Base-by-base conservation (phyloP, 2,888 invertebrate genomes). In the Yponomeuta evonymella region DNA sequence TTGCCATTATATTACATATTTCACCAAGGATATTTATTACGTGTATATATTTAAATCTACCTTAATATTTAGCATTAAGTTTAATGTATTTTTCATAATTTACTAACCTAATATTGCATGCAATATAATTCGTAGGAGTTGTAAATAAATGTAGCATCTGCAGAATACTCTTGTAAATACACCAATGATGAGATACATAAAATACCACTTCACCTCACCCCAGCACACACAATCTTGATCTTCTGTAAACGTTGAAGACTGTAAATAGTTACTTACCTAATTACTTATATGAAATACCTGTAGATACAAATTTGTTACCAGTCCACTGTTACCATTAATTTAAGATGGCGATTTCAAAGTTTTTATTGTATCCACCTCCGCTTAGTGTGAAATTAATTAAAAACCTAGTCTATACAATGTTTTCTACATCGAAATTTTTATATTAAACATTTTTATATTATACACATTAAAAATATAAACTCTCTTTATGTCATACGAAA, bases 1-100 rank as follows among this genome's bases (percentile, higher is more conserved):
- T 91, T 92, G 92, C 92, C 91, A 91, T 91, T 85, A 84, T 85
- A 36, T 67, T 67, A 70, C 12, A 83, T 84, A 84, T 85, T 88
- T 90, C 89, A 87, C 87, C 88, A 90, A 88, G 86, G 86, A 86
- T 90, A 90, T 91, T 90, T 90, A 89, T 90, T 85, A 83, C 81
- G 79, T 87, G 86, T 87, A 88, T 87, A 87, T 87, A 84, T 86
- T 69, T 63, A 81, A 81, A 84, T 81, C 74, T 75, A 79, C 81
- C 77, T n/a, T 78, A 81, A 80, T 79, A 80, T 79, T 81, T 76
- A 78, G 75, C 81, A 76, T 78, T 86, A 86, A 83, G 81, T 79
- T 79, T 84, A 86, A 83, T 84, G 79, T 72, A 1, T 43, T 76
- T 81, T 77, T 79, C 78, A 79, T 76, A 79, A 76, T 81, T 36